phyloP scores from a whole-genome alignment of 64 coral and sea anemone genomes.

The Montipora efflorescens region DNA sequence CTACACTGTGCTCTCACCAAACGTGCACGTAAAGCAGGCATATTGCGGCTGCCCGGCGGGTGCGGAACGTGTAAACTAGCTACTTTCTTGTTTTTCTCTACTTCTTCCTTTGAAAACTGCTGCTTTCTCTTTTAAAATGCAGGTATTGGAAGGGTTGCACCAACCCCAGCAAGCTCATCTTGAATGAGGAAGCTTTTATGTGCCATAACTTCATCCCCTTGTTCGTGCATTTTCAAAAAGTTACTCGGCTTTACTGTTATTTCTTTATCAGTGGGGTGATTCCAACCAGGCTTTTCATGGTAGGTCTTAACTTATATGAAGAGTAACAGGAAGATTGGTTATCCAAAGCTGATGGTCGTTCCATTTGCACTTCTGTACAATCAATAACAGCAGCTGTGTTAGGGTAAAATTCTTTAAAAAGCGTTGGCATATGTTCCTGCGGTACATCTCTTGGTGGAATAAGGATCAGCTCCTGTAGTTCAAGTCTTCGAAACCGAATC shows the following conservation, averaged over 20 bases:
- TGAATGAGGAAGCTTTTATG: slow-evolving; percentile 48
- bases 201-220: slow-evolving; percentile 37
- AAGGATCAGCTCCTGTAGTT: slow-evolving; percentile 45
- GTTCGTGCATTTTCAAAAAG: slow-evolving; percentile 2
- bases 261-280: slow-evolving; percentile 69
- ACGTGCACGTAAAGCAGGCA: slow-evolving; percentile 5
- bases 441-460: slow-evolving; percentile 27
- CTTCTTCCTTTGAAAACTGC: slow-evolving; percentile 68
- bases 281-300: slow-evolving; percentile 46
- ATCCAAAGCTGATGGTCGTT: slow-evolving; percentile 38
- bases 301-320: slow-evolving; percentile 57
- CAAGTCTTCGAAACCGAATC: slow-evolving; percentile 55
- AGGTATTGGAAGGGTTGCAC: slow-evolving; percentile 61
- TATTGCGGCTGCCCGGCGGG: slow-evolving; percentile 41
- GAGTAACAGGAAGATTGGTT: slow-evolving; percentile 56
- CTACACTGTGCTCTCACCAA: slow-evolving; percentile 24
- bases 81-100: slow-evolving; percentile 64
- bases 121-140: slow-evolving; percentile 52
- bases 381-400: slow-evolving; percentile 64
- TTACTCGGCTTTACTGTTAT: slow-evolving; percentile 53
- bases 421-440: slow-evolving; percentile 28
- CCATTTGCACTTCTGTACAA: slow-evolving; percentile 67
- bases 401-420: slow-evolving; percentile 62
- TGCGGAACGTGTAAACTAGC: slow-evolving; percentile 54
- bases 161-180: slow-evolving; percentile 70